Percentiles rank a stretch among this genome's conserved stretches.
These are phyloP conservation scores for Chloropsis cyanopogon DNA, from an alignment of 2,113 vertebrate species.

Conservation along the genomic window DNA sequence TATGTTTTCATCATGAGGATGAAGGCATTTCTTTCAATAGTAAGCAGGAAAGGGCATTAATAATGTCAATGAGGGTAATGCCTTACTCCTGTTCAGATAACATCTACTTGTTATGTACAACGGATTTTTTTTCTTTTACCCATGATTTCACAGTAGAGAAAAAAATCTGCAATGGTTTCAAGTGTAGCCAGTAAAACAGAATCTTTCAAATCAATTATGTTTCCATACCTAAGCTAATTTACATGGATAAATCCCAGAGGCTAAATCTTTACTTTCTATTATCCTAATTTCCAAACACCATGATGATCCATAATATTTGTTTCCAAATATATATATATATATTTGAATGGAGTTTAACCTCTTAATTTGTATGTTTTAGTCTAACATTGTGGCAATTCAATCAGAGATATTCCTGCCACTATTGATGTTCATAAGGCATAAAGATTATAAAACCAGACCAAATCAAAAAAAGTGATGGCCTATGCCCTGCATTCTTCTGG, in stretches of 20 bases:
- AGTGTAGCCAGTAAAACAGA: background rate
- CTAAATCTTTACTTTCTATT: background rate
- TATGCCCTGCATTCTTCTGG: background rate
- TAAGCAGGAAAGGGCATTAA: background rate
- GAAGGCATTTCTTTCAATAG: background rate
- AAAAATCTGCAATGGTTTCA: rapidly evolving
- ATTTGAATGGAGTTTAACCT: constrained; percentile 26
- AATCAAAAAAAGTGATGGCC: background rate
- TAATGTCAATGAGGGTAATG: background rate
- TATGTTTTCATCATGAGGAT: background rate
- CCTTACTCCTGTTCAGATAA: background rate
- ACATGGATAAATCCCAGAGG: background rate
- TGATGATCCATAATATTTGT: constrained; percentile 22
- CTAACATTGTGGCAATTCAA: constrained; percentile 27
- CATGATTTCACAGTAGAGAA: background rate
- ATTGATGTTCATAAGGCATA: constrained; percentile 5
- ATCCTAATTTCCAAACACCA: constrained; percentile 24
- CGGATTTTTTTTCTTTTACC: background rate
- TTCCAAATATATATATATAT: constrained; percentile 3
- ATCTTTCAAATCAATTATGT: constrained; percentile 15
- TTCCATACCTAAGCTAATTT: background rate
- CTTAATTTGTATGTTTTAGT: constrained; percentile 5
- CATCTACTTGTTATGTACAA: background rate
- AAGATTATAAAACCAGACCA: background rate
- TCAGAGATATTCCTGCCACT: too few relatives aligned